Conservation (phyloP, 2,113 vertebrate genomes). For the Oreotrochilus melanogaster region DNA sequence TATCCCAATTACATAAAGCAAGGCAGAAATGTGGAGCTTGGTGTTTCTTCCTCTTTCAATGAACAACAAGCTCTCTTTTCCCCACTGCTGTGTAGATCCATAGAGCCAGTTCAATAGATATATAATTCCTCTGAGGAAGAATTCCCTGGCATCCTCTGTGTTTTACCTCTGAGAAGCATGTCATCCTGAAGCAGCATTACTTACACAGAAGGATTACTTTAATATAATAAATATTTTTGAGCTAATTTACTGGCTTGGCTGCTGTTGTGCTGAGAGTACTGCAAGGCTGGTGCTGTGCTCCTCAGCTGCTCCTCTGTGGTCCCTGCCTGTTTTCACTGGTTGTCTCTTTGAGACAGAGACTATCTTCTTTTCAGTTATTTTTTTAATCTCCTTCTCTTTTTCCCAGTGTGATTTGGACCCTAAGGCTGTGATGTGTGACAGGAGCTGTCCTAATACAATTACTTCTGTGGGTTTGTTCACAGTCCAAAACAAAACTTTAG, state of each 20-base stretch:
- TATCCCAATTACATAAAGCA: not conserved
- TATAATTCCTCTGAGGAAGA: not conserved
- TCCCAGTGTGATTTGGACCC: not conserved
- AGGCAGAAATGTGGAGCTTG: not conserved
- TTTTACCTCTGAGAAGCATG: not conserved
- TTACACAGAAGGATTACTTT: not conserved
- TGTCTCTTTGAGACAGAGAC: not conserved
- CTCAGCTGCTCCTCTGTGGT: not conserved
- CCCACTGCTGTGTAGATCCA: fast-evolving
- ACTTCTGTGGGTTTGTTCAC: not conserved
- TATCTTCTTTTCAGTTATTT: not conserved
- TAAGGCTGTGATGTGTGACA: not conserved
- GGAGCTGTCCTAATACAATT: not conserved
- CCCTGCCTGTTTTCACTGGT: not conserved
- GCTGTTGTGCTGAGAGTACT: not conserved
- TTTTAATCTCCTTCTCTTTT: not conserved
- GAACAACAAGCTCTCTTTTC: not conserved
- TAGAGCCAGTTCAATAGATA: not conserved
- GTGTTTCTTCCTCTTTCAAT: not conserved
- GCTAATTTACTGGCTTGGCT: conserved; percentile 5
- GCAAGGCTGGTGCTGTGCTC: not conserved
- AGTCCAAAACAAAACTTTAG: not conserved
- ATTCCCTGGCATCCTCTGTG: not conserved
- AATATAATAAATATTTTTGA: conserved; percentile 25
- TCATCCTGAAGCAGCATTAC: not conserved